These are phyloP conservation scores for Spatula versicolor DNA, from an alignment of 2,797 vertebrate species.

Conservation along the genomic window DNA sequence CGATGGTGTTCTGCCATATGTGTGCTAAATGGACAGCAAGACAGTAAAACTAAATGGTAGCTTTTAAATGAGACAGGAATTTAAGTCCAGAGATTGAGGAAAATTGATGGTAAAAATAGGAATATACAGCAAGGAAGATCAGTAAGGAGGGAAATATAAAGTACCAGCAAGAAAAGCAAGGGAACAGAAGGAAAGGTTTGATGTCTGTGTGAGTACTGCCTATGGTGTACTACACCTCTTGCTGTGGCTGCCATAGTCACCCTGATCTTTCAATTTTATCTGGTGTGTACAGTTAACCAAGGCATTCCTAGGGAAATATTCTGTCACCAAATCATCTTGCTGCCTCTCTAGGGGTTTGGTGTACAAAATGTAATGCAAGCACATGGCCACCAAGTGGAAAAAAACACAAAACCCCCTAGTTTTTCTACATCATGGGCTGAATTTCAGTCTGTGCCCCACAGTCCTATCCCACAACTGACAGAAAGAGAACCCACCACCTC, in stretches of 20 bases:
- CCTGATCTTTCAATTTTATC: background rate
- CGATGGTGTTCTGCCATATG: fast-evolving
- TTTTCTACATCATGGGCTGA: fast-evolving
- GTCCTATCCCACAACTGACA: background rate
- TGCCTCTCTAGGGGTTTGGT: background rate
- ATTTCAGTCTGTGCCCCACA: background rate
- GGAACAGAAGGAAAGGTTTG: background rate
- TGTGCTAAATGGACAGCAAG: background rate
- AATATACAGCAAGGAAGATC: background rate
- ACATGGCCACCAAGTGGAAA: fast-evolving
- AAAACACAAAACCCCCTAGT: background rate
- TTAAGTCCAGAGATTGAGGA: background rate
- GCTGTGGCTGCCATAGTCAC: background rate
- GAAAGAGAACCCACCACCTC: background rate
- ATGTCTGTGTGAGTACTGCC: background rate
- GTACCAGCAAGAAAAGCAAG: background rate
- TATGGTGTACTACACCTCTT: background rate
- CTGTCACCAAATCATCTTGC: background rate
- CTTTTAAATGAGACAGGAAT: background rate
- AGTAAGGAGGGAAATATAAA: background rate
- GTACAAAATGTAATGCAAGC: background rate
- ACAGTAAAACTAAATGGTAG: background rate
- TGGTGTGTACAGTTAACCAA: background rate
- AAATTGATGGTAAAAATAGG: background rate
- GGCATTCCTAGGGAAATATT: background rate